Percentiles rank a stretch among this genome's conserved stretches.
These are phyloP conservation scores for Cotesia vestalis DNA, from an alignment of 1,140 invertebrate species.

Conservation along the genomic window DNA sequence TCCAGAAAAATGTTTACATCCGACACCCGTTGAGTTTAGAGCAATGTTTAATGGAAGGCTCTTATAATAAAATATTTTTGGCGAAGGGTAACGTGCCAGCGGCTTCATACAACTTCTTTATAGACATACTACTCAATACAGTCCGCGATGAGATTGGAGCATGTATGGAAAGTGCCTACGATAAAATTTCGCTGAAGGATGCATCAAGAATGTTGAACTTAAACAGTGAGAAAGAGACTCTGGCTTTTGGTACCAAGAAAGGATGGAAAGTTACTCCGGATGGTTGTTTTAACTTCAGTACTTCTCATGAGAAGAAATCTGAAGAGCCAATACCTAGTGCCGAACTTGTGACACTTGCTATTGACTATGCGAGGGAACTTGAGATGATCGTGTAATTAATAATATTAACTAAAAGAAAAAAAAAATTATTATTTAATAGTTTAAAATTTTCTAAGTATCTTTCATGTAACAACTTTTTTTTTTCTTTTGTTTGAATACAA, in stretches of 20 bases:
- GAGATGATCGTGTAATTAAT: conserved; percentile 96
- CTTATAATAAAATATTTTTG: conserved; percentile 96
- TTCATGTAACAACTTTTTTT: neutral
- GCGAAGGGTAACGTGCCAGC: conserved; percentile 96
- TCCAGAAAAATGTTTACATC: conserved; percentile 95
- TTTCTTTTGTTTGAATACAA: conserved; percentile 12
- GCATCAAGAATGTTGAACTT: conserved; percentile 92
- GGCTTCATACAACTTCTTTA: conserved; percentile 95
- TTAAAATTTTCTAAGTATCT: conserved; percentile 31
- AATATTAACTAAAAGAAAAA: too few species aligned
- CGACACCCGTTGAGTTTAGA: conserved; percentile 94
- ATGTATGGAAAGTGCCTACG: conserved; percentile 96
- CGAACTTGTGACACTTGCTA: conserved; percentile 90
- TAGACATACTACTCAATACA: conserved; percentile 95
- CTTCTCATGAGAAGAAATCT: conserved; percentile 75
- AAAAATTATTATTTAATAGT: too few species aligned
- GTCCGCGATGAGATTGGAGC: conserved; percentile 95
- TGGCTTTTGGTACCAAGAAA: conserved; percentile 82
- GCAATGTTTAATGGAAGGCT: conserved; percentile 99
- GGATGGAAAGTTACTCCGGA: conserved; percentile 84
- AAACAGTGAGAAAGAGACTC: conserved; percentile 77
- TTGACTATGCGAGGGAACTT: conserved; percentile 97
- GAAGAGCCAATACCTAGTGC: conserved; percentile 87
- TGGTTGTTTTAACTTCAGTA: conserved; percentile 82
- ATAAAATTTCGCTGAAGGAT: conserved; percentile 87